These are phyloP conservation scores for Cichlasoma orientale DNA, from an alignment of 2,797 vertebrate species.

Conservation along the genomic window DNA sequence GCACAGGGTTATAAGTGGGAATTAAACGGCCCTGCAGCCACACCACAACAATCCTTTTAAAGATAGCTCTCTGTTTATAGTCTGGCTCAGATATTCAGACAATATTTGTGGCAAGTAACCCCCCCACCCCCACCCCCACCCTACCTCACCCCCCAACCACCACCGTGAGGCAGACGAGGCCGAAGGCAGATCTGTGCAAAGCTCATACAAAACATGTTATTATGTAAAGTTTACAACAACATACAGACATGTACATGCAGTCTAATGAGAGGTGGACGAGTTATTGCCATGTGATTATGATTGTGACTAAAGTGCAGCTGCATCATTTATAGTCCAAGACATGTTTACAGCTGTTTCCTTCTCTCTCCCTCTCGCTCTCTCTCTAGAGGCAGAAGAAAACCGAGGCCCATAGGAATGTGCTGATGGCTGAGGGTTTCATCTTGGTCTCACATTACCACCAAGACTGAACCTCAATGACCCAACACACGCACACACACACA, in stretches of 20 bases:
- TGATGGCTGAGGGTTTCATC: conserved; percentile 77
- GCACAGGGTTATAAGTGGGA: background rate
- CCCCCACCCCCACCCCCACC: conserved; percentile 15
- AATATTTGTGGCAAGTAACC: conserved; percentile 58
- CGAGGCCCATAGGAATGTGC: conserved; percentile 80
- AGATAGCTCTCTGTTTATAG: conserved; percentile 10
- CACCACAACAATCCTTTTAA: conserved; percentile 32
- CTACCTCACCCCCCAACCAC: conserved; percentile 6
- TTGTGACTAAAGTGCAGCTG: background rate
- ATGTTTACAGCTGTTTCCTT: conserved; percentile 55
- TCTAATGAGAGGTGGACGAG: conserved; percentile 18
- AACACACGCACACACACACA: conserved; percentile 43
- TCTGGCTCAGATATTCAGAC: conserved; percentile 63
- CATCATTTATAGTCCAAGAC: conserved; percentile 27
- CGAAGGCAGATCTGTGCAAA: conserved; percentile 7
- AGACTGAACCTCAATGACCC: conserved; percentile 78
- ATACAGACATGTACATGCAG: background rate
- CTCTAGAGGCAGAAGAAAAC: conserved; percentile 57
- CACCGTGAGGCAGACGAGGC: conserved; percentile 15
- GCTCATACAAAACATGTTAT: conserved; percentile 19
- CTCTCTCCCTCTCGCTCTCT: conserved; percentile 1
- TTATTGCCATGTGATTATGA: conserved; percentile 11
- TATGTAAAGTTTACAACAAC: conserved; percentile 16
- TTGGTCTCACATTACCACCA: conserved; percentile 76
- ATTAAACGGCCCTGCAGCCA: conserved; percentile 23